Percentiles rank a stretch among this genome's conserved stretches.
Conservation (phyloP, 2,888 invertebrate genomes). For the Neocrepidodera transversa region DNA sequence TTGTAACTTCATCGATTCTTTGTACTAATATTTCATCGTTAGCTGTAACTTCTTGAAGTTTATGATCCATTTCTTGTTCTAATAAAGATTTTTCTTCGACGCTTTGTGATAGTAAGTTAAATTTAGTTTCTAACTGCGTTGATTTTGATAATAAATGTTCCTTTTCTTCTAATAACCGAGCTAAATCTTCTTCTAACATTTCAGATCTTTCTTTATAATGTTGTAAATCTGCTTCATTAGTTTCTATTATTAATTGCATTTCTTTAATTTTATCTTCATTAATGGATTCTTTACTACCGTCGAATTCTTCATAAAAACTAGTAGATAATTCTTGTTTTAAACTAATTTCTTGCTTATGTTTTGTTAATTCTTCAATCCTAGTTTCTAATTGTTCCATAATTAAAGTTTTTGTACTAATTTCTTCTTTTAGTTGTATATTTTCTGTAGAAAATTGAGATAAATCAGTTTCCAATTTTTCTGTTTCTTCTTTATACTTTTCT, state of each 20-base stretch:
- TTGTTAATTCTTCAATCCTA: slow-evolving; percentile 37
- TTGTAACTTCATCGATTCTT: slow-evolving; percentile 65
- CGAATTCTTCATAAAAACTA: slow-evolving; percentile 45
- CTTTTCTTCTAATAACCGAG: slow-evolving; percentile 68
- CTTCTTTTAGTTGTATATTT: slow-evolving; percentile 28
- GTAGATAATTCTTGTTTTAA: slow-evolving; percentile 51
- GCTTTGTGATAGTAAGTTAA: slow-evolving; percentile 64
- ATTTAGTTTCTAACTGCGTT: slow-evolving; percentile 67
- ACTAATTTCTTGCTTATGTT: slow-evolving; percentile 44
- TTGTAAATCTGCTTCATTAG: slow-evolving; percentile 70
- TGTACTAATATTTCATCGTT: slow-evolving; percentile 69
- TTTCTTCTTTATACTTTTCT: slow-evolving; percentile 53
- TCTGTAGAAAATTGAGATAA: slow-evolving; percentile 45
- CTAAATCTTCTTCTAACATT: slow-evolving; percentile 72
- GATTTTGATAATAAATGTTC: slow-evolving; percentile 68
- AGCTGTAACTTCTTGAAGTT: slow-evolving; percentile 68
- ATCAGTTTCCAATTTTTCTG: slow-evolving; percentile 54
- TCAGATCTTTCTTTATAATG: slow-evolving; percentile 70
- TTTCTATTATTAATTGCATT: slow-evolving; percentile 76
- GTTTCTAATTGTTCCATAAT: slow-evolving; percentile 24
- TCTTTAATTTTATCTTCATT: slow-evolving; percentile 77
- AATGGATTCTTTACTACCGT: slow-evolving; percentile 37
- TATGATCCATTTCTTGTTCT: slow-evolving; percentile 69
- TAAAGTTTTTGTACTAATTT: slow-evolving; percentile 36
- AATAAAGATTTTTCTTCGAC: slow-evolving; percentile 66